Conservation (phyloP, 2,113 vertebrate genomes). For the Protomyctophum bolini region DNA sequence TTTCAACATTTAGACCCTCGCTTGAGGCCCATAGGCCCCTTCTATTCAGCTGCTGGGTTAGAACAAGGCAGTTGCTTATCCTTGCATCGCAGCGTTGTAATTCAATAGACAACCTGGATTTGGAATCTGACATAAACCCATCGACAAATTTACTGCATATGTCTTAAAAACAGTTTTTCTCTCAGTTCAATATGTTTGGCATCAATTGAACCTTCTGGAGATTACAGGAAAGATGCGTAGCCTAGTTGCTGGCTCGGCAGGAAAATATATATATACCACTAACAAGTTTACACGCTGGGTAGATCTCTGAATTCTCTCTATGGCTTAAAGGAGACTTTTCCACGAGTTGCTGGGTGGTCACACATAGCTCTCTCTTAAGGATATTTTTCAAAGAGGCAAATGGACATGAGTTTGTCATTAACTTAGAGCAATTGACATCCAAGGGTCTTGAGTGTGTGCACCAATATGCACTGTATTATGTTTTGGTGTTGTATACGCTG, state of each 20-base stretch:
- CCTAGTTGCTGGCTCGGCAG: neutral
- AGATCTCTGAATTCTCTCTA: slow-evolving; percentile 7
- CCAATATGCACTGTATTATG: slow-evolving; percentile 36
- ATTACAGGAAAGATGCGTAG: neutral
- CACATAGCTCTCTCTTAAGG: slow-evolving; percentile 33
- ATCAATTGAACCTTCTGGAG: neutral
- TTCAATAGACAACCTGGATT: slow-evolving; percentile 26
- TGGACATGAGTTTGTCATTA: slow-evolving; percentile 22
- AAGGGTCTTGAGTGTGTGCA: slow-evolving; percentile 17
- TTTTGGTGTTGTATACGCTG: slow-evolving; percentile 23
- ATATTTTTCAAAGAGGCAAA: slow-evolving; percentile 39
- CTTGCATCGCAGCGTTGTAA: slow-evolving; percentile 32
- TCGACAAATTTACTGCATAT: neutral
- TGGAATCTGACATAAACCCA: slow-evolving; percentile 13
- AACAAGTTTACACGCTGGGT: neutral
- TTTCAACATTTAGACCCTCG: slow-evolving; percentile 45
- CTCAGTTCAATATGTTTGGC: neutral
- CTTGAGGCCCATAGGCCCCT: slow-evolving; percentile 43
- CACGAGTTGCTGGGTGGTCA: slow-evolving; percentile 36
- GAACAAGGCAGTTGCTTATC: slow-evolving; percentile 47
- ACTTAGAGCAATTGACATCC: slow-evolving; percentile 46
- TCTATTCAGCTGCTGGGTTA: slow-evolving; percentile 47
- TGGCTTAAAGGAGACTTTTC: neutral
- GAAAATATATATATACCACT: neutral
- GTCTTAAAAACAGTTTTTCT: neutral